These are phyloP conservation scores for Micromesistius poutassou DNA, from an alignment of 2,797 vertebrate genomes.

Conservation along the genomic window DNA sequence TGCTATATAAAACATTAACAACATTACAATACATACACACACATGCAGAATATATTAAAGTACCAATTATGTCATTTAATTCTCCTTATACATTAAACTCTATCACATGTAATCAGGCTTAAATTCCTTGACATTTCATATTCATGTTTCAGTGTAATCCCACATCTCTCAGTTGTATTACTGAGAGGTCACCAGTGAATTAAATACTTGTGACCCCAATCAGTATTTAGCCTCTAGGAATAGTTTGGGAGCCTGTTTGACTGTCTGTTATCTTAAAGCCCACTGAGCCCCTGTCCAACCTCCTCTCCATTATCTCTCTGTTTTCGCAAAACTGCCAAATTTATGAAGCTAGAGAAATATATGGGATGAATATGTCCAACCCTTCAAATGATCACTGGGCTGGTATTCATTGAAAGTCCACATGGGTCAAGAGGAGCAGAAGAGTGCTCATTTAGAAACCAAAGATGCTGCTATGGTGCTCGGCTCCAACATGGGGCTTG, in stretches of 20 bases:
- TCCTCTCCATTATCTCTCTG: constrained; percentile 22
- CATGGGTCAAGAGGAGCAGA: constrained; percentile 13
- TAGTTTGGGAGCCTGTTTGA: constrained; percentile 26
- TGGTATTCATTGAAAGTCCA: constrained; percentile 35
- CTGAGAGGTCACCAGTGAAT: constrained; percentile 33
- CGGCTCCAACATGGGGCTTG: no score
- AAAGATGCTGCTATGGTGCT: not conserved
- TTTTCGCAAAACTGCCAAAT: constrained; percentile 5
- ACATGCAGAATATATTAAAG: not conserved
- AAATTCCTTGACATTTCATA: constrained; percentile 1
- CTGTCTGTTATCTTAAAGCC: constrained; percentile 38
- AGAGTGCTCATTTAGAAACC: not conserved
- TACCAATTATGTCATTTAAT: not conserved
- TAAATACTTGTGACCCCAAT: constrained; percentile 39
- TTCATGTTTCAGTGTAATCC: constrained; percentile 6
- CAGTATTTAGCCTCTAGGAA: constrained; percentile 24
- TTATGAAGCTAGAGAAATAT: constrained; percentile 19
- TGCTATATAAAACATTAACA: not conserved
- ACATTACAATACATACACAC: not conserved
- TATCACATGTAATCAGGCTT: not conserved
- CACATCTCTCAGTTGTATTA: constrained; percentile 18
- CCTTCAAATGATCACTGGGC: constrained; percentile 20
- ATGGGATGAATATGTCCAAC: constrained; percentile 20
- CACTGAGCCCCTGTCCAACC: constrained; percentile 22
- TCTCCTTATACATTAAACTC: not conserved